phyloP scores from a whole-genome alignment of 2,113 vertebrate genomes.

The Grammomys dolichurus region DNA sequence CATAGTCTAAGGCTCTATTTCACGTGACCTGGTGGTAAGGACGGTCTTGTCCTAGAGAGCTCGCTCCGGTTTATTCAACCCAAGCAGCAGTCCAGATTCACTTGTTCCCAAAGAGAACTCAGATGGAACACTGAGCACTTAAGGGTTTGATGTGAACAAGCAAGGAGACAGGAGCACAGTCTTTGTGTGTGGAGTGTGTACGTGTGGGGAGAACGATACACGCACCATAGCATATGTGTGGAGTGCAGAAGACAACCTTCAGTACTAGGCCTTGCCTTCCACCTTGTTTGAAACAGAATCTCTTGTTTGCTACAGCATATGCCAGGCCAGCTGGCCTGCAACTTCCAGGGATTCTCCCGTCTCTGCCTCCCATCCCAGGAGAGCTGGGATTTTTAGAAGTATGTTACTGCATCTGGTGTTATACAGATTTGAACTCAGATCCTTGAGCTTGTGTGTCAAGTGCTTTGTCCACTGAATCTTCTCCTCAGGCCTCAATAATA shows the following conservation, averaged over 20 bases:
- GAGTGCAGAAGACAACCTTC: neutral
- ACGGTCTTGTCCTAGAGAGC: neutral
- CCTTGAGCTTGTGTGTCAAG: neutral
- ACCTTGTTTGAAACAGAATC: neutral
- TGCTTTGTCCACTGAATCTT: neutral
- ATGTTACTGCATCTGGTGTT: neutral
- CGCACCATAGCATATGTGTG: neutral
- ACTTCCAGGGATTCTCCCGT: neutral
- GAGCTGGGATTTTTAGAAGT: neutral
- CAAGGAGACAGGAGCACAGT: neutral
- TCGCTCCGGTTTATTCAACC: neutral
- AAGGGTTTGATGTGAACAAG: neutral
- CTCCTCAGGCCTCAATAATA: neutral
- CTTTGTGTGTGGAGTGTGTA: neutral
- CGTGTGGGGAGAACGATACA: accelerated
- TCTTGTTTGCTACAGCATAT: neutral
- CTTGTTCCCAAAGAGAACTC: neutral
- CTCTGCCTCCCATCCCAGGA: neutral
- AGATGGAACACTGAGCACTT: neutral
- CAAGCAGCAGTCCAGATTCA: neutral
- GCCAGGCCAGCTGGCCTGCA: neutral
- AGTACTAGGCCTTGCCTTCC: too few relatives aligned
- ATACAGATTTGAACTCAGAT: neutral
- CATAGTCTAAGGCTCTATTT: neutral
- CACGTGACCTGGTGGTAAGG: neutral